Conservation (phyloP, 1,140 invertebrate species). For the Orchesella cincta region DNA sequence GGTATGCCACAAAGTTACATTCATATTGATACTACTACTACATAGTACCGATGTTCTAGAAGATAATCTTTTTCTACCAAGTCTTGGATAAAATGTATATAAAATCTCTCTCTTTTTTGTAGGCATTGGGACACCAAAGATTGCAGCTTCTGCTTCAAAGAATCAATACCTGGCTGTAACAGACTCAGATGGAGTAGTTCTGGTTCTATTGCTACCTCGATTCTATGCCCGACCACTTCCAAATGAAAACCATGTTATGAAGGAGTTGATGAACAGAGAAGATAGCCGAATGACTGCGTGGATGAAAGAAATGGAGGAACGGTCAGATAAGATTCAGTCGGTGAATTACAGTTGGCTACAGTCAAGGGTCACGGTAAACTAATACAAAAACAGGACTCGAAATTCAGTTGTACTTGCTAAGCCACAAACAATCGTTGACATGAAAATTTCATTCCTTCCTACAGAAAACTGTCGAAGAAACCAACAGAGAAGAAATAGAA, state of each 20-base stretch:
- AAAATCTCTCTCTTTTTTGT: too few species aligned
- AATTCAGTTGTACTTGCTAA: neutral
- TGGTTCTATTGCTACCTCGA: conserved; percentile 37
- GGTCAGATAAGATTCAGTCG: conserved; percentile 32
- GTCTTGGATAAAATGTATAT: too few species aligned
- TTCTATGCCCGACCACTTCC: conserved; percentile 35
- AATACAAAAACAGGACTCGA: neutral
- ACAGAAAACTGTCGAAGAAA: neutral
- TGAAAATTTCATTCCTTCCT: too few species aligned
- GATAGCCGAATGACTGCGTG: conserved; percentile 40
- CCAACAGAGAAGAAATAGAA: neutral
- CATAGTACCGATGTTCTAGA: too few species aligned
- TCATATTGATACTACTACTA: conserved; percentile 12
- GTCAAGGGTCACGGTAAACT: conserved; percentile 22
- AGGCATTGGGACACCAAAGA: conserved; percentile 36
- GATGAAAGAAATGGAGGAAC: conserved; percentile 33
- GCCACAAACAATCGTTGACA: neutral
- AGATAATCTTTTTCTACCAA: too few species aligned
- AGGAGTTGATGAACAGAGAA: conserved; percentile 44
- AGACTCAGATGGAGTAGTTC: conserved; percentile 41
- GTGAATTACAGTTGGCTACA: conserved; percentile 38
- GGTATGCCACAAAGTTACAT: neutral
- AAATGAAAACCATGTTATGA: conserved; percentile 36
- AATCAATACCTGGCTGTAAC: conserved; percentile 39
- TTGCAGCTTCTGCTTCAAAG: conserved; percentile 27